Evolutionary conservation across 2,888 invertebrate species (phyloP).

Genomic region (Amiota communis): DNA sequence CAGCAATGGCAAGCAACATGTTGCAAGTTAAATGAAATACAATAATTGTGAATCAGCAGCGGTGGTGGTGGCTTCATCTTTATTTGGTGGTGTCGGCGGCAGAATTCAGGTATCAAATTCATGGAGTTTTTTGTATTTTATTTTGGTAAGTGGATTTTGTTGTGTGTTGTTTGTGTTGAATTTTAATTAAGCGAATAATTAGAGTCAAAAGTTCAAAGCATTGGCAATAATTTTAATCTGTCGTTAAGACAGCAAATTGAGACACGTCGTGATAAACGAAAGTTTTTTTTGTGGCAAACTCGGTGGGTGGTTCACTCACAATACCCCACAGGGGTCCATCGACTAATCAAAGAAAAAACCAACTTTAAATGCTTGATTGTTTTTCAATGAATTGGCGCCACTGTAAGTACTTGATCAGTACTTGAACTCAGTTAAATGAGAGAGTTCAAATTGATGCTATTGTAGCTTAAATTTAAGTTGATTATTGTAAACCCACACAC

Average conservation of each 20-base stretch:
- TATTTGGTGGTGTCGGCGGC: not conserved
- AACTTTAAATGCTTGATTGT: too few relatives aligned
- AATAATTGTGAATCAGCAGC: conserved; percentile 49
- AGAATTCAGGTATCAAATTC: conserved; percentile 10
- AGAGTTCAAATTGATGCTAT: too few relatives aligned
- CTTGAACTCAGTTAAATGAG: too few relatives aligned
- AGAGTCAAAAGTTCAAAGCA: conserved; percentile 48
- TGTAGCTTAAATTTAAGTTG: too few relatives aligned
- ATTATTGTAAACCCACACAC: not conserved
- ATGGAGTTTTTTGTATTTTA: not conserved
- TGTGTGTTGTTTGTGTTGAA: conserved; percentile 41
- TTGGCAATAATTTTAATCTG: conserved; percentile 28
- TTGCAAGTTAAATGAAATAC: conserved; percentile 52
- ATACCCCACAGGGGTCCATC: not conserved
- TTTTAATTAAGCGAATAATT: conserved; percentile 50
- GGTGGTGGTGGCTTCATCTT: conserved; percentile 21
- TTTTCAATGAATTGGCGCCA: too few relatives aligned
- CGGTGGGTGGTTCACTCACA: conserved; percentile 14
- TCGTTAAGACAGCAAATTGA: conserved; percentile 7
- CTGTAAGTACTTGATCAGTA: too few relatives aligned
- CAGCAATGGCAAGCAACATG: conserved; percentile 41
- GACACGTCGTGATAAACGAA: conserved; percentile 21
- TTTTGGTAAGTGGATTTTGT: not conserved
- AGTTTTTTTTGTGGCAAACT: not conserved
- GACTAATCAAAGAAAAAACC: too few relatives aligned